These are phyloP conservation scores for Epinephelus malabaricus DNA, from an alignment of 2,797 vertebrate genomes.

Conservation along the genomic window DNA sequence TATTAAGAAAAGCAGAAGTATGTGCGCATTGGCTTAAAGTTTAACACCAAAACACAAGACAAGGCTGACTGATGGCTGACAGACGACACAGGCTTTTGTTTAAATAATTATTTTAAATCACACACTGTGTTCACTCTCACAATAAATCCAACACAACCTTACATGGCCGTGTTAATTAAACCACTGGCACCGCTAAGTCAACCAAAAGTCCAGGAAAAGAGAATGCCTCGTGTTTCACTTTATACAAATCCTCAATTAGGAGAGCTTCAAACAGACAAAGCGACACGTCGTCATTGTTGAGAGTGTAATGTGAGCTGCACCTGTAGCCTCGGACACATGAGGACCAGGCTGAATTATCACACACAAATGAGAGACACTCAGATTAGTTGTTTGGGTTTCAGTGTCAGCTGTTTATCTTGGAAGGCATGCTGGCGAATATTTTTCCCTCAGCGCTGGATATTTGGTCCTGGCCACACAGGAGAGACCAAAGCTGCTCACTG, in stretches of 20 bases:
- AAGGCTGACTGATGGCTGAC: conserved; percentile 49
- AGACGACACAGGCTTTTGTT: conserved; percentile 38
- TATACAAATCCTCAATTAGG: conserved; percentile 52
- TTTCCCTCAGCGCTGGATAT: conserved; percentile 33
- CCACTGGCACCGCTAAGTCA: conserved; percentile 15
- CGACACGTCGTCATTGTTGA: conserved; percentile 31
- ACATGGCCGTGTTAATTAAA: conserved; percentile 14
- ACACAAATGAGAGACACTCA: conserved; percentile 31
- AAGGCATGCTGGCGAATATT: conserved; percentile 43
- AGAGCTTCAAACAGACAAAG: conserved; percentile 33
- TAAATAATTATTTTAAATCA: conserved; percentile 37
- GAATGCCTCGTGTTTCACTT: conserved; percentile 5
- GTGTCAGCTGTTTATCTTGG: conserved; percentile 62
- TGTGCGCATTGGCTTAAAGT: conserved; percentile 7
- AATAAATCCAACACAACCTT: conserved; percentile 40
- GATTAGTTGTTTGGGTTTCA: conserved; percentile 49
- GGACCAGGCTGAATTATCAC: conserved; percentile 37
- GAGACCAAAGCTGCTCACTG: not conserved
- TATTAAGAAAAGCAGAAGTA: conserved; percentile 20
- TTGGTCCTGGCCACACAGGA: conserved; percentile 22
- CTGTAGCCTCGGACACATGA: conserved; percentile 32
- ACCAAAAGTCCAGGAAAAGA: not conserved
- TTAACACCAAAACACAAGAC: conserved; percentile 15
- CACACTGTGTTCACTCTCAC: conserved; percentile 47
- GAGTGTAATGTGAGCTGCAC: conserved; percentile 56